Conservation (phyloP, 2,888 invertebrate genomes). For the Papilio protenor region DNA sequence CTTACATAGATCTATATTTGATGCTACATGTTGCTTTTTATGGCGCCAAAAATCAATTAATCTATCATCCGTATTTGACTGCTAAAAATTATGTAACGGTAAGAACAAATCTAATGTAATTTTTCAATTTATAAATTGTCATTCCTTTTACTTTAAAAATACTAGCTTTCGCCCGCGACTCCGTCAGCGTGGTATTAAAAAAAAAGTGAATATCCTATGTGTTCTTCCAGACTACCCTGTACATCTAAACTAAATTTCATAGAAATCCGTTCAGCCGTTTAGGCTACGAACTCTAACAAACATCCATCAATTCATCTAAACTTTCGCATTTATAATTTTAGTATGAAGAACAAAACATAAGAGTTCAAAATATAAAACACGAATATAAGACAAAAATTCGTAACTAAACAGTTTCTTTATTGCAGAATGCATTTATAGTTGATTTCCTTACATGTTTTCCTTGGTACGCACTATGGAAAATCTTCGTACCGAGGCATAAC, state of each 20-base stretch:
- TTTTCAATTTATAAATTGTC: background rate
- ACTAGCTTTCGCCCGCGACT: too few species aligned
- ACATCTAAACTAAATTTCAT: too few species aligned
- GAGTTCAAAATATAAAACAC: background rate
- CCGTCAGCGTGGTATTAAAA: too few species aligned
- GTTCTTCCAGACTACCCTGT: too few species aligned
- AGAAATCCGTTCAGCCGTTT: too few species aligned
- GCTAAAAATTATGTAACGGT: slow-evolving; percentile 77
- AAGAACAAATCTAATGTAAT: slow-evolving; percentile 41
- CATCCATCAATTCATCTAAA: too few species aligned
- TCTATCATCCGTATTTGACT: slow-evolving; percentile 82
- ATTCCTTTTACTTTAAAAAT: background rate
- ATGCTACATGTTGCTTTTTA: slow-evolving; percentile 82
- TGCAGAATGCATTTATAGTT: slow-evolving; percentile 71
- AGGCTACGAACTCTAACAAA: too few species aligned
- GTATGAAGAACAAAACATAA: too few species aligned
- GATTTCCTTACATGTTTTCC: slow-evolving; percentile 80
- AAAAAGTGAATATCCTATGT: too few species aligned
- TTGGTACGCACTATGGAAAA: slow-evolving; percentile 71
- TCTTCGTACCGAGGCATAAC: slow-evolving; percentile 67
- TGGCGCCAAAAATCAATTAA: slow-evolving; percentile 75
- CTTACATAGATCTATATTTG: slow-evolving; percentile 78
- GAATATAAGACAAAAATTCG: background rate
- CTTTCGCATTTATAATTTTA: too few species aligned
- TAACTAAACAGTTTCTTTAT: slow-evolving; percentile 40